These are phyloP conservation scores for Lasioglossum zephyrum DNA, from an alignment of 2,888 invertebrate genomes.

Conservation along the genomic window DNA sequence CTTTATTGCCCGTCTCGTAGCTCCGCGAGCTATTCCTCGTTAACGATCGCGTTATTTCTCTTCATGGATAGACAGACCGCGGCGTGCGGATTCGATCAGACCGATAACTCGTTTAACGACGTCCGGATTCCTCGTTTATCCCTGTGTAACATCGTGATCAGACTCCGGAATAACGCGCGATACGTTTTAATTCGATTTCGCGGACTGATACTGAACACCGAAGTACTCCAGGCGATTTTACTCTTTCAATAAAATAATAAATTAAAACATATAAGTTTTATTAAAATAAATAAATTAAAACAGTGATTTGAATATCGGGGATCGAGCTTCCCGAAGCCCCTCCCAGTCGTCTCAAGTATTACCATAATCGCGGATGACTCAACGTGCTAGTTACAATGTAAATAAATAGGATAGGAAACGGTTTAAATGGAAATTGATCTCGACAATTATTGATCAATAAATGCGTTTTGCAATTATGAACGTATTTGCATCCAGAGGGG, in stretches of 20 bases:
- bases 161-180: not conserved
- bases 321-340: not conserved
- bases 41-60: conserved; percentile 30
- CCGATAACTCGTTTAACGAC: conserved; percentile 23
- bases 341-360: not conserved
- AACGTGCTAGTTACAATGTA: not conserved
- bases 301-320: conserved; percentile 28
- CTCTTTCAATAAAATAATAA: too few relatives aligned
- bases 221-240: not conserved
- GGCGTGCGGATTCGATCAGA: not conserved
- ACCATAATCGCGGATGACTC: not conserved
- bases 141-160: not conserved
- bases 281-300: too few relatives aligned
- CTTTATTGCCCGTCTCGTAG: conserved; percentile 42
- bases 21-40: conserved; percentile 24
- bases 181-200: not conserved
- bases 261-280: too few relatives aligned
- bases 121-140: conserved; percentile 3
- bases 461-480: not conserved
- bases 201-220: not conserved
- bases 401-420: not conserved
- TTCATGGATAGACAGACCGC: not conserved
- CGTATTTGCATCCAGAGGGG: not conserved
- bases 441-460: not conserved
- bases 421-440: not conserved